Evolutionary conservation across 1,140 invertebrate species (phyloP).

Genomic region (Leptoteleia sp.): DNA sequence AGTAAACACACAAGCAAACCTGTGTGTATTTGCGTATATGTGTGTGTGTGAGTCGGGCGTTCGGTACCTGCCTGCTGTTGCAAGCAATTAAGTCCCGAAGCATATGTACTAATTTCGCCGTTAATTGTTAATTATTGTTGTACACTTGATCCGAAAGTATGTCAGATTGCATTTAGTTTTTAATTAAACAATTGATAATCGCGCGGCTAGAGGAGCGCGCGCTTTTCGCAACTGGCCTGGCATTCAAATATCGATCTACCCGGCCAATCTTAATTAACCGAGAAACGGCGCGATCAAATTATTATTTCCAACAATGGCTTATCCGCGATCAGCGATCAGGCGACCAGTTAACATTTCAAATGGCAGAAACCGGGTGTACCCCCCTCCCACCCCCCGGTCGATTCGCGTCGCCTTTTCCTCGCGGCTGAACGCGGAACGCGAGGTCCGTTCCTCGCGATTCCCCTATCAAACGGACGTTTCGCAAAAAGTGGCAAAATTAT

Average conservation of each 20-base stretch:
- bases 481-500: no score
- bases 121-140: conserved; percentile 73
- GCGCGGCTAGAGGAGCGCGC: conserved; percentile 2
- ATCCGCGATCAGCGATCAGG: conserved; percentile 26
- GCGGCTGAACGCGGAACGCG: not conserved
- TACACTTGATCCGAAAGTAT: conserved; percentile 48
- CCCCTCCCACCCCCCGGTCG: no score
- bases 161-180: conserved; percentile 55
- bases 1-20: no score
- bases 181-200: conserved; percentile 70
- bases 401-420: no score
- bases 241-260: conserved; percentile 39
- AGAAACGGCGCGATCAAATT: conserved; percentile 37
- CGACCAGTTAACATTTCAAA: conserved; percentile 27
- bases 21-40: no score
- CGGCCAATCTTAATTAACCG: conserved; percentile 41
- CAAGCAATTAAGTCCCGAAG: conserved; percentile 74
- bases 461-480: conserved; percentile 15
- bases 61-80: conserved; percentile 67
- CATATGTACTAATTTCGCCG: conserved; percentile 73
- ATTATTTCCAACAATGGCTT: conserved; percentile 35
- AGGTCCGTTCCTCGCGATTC: conserved; percentile 1
- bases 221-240: conserved; percentile 8
- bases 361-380: no score
- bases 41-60: no score